A percentile compares a stretch with the other conserved stretches of the same genome.
These are phyloP conservation scores for Psix sp. DNA, from an alignment of 1,140 invertebrate species.

Conservation along the genomic window DNA sequence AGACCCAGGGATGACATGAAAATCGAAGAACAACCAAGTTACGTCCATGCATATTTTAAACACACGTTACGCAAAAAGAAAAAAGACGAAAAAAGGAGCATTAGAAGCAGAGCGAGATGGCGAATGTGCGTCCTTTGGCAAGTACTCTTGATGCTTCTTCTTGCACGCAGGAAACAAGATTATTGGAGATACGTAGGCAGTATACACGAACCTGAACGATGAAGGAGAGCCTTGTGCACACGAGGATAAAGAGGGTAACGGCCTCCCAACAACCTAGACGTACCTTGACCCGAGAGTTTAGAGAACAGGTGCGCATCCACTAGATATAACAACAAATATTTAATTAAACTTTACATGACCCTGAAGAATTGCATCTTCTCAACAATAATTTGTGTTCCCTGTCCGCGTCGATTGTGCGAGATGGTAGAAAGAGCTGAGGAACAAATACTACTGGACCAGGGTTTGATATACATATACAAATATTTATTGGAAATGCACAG, in stretches of 20 bases:
- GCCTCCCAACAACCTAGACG: slow-evolving; percentile 74
- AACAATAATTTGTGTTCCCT: too few relatives aligned
- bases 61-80: slow-evolving; percentile 21
- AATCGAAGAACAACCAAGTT: slow-evolving; percentile 52
- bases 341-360: background rate
- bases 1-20: slow-evolving; percentile 55
- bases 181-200: slow-evolving; percentile 64
- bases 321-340: slow-evolving; percentile 45
- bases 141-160: slow-evolving; percentile 52
- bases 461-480: too few relatives aligned
- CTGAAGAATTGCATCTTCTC: too few relatives aligned
- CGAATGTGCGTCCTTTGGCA: slow-evolving; percentile 46
- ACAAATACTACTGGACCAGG: too few relatives aligned
- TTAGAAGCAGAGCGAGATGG: slow-evolving; percentile 5
- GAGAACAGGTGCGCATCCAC: slow-evolving; percentile 73
- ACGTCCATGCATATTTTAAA: slow-evolving; percentile 48
- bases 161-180: slow-evolving; percentile 62
- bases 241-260: slow-evolving; percentile 70
- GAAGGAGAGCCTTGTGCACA: slow-evolving; percentile 49
- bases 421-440: too few relatives aligned
- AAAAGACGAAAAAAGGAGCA: slow-evolving; percentile 1
- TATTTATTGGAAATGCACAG: too few relatives aligned
- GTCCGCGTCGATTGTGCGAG: too few relatives aligned
- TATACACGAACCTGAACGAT: slow-evolving; percentile 51
- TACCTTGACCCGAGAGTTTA: slow-evolving; percentile 74